phyloP scores from a whole-genome alignment of 2,797 vertebrate species.

The Coreius guichenoti region DNA sequence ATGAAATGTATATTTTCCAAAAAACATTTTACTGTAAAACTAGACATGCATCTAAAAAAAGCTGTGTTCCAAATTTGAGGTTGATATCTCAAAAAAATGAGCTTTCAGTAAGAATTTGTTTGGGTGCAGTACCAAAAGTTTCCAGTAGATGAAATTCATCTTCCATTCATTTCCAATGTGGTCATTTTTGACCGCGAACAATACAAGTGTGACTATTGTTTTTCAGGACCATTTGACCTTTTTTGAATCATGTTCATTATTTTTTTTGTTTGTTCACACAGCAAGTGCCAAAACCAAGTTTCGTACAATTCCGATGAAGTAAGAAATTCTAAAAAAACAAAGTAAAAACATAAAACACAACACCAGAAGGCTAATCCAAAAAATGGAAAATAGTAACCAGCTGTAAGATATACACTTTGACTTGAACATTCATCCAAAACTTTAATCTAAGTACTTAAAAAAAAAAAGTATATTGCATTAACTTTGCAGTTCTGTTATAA shows the following conservation, averaged over 20 bases:
- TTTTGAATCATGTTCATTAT: neutral
- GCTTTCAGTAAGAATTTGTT: neutral
- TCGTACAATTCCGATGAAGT: neutral
- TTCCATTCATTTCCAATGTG: too few relatives aligned
- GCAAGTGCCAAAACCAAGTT: neutral
- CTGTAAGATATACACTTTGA: neutral
- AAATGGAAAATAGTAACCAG: neutral
- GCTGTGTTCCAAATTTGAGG: neutral
- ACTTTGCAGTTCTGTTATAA: neutral
- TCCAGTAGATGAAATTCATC: neutral
- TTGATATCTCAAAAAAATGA: neutral
- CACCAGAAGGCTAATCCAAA: neutral
- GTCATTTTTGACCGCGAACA: too few relatives aligned
- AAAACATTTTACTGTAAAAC: neutral
- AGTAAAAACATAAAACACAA: too few relatives aligned
- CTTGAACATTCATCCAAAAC: neutral
- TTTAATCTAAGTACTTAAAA: neutral
- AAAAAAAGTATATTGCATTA: neutral
- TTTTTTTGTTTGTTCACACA: neutral
- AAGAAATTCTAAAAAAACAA: neutral
- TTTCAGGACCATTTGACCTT: neutral
- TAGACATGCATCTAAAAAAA: neutral
- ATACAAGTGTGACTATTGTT: too few relatives aligned
- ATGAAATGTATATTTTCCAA: neutral
- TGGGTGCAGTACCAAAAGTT: too few relatives aligned